These are phyloP conservation scores for Odontomyia ornata DNA, from an alignment of 2,888 invertebrate genomes.

Conservation along the genomic window DNA sequence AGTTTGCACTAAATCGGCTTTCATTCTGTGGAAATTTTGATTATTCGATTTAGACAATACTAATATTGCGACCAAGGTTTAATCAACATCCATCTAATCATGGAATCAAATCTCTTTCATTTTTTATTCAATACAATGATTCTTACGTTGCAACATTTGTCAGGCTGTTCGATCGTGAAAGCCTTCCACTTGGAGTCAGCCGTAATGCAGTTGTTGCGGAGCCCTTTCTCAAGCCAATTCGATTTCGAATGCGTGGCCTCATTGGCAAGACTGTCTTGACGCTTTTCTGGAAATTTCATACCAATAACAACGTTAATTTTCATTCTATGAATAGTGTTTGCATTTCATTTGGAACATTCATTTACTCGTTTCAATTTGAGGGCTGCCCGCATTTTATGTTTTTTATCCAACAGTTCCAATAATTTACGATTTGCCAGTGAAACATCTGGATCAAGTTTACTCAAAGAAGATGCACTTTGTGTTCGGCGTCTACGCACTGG, in stretches of 20 bases:
- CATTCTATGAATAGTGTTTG: slow-evolving; percentile 26
- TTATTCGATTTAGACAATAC: slow-evolving; percentile 51
- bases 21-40: slow-evolving; percentile 59
- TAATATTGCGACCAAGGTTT: slow-evolving; percentile 11
- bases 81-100: slow-evolving; percentile 16
- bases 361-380: slow-evolving; percentile 63
- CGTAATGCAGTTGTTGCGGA: slow-evolving; percentile 58
- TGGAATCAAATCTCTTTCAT: slow-evolving; percentile 26
- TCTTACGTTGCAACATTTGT: slow-evolving; percentile 64
- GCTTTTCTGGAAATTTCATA: slow-evolving; percentile 63
- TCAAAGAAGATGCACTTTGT: slow-evolving; percentile 49
- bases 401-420: slow-evolving; percentile 60
- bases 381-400: slow-evolving; percentile 62
- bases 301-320: slow-evolving; percentile 45
- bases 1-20: slow-evolving; percentile 60
- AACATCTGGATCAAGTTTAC: slow-evolving; percentile 46
- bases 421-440: slow-evolving; percentile 60
- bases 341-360: slow-evolving; percentile 34
- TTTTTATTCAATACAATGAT: slow-evolving; percentile 48
- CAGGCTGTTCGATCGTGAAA: slow-evolving; percentile 60
- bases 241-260: slow-evolving; percentile 53
- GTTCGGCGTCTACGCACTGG: slow-evolving; percentile 53
- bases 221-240: slow-evolving; percentile 55
- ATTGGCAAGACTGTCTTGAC: slow-evolving; percentile 56
- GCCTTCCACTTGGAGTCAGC: slow-evolving; percentile 60